Percentiles rank a stretch among this genome's conserved stretches.
These are phyloP conservation scores for Chlamydotis undulata DNA, from an alignment of 2,113 vertebrate species.

Conservation along the genomic window DNA sequence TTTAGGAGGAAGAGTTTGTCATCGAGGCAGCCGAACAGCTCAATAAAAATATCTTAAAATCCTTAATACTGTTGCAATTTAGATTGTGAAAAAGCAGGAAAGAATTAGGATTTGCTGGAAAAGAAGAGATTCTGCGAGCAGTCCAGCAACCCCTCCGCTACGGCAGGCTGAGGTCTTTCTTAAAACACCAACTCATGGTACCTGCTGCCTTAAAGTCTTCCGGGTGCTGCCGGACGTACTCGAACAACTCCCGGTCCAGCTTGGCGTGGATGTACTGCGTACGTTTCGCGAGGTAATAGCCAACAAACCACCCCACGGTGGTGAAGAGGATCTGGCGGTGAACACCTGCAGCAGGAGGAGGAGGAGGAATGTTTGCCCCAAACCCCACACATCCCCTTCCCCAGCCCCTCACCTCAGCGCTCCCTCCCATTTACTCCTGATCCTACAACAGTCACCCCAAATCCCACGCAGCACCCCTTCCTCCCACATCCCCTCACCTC, in stretches of 20 bases:
- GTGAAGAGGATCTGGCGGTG: conserved; percentile 84
- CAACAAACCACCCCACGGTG: conserved; percentile 82
- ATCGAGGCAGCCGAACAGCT: neutral
- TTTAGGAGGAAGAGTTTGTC: neutral
- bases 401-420: too few relatives aligned
- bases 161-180: neutral
- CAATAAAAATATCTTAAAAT: neutral
- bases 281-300: conserved; percentile 83
- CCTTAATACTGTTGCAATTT: neutral
- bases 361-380: too few relatives aligned
- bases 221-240: conserved; percentile 82
- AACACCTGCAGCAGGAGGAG: conserved; percentile 76
- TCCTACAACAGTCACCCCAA: too few relatives aligned
- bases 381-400: too few relatives aligned
- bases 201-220: conserved; percentile 79
- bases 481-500: too few relatives aligned
- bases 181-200: conserved; percentile 15
- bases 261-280: conserved; percentile 78
- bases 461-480: too few relatives aligned
- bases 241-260: conserved; percentile 81
- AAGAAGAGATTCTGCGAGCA: neutral
- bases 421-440: too few relatives aligned
- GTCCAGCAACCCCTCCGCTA: too few relatives aligned
- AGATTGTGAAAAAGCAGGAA: neutral
- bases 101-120: neutral